A percentile compares a stretch with the other conserved stretches of the same genome.
phyloP scores from a whole-genome alignment of 1,140 invertebrate species.

The Sesamia nonagrioides region DNA sequence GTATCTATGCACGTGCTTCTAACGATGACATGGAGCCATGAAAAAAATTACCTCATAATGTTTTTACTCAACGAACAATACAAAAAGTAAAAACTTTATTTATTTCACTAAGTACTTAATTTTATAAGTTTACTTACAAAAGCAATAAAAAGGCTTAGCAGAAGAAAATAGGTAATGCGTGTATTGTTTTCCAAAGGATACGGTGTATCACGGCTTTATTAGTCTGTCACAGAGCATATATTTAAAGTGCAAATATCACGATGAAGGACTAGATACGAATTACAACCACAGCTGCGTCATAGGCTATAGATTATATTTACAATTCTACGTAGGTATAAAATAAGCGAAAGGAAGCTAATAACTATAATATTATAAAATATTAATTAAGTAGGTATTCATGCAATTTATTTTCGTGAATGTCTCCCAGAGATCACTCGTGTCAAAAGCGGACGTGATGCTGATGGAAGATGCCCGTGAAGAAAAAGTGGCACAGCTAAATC shows the following conservation, averaged over 20 bases:
- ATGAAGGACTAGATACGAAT: not conserved
- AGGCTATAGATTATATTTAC: not conserved
- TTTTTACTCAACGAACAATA: no score
- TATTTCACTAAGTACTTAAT: no score
- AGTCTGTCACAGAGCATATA: not conserved
- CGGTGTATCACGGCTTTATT: no score
- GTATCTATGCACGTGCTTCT: not conserved
- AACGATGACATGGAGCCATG: no score
- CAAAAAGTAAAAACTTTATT: no score
- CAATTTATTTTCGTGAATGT: constrained; percentile 24
- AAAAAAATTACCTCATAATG: no score
- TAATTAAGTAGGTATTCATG: not conserved
- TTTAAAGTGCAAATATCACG: not conserved
- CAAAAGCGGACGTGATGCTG: not conserved
- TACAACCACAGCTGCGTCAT: not conserved
- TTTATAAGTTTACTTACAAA: no score
- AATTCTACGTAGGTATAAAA: not conserved
- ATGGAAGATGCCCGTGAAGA: constrained; percentile 11
- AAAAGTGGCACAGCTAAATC: constrained; percentile 40
- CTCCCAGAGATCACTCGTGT: constrained; percentile 21
- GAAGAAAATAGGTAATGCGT: no score
- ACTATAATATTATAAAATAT: not conserved
- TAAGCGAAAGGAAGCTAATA: not conserved
- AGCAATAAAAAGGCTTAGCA: no score
- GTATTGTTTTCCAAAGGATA: no score